Percentiles rank a stretch among this genome's conserved stretches.
These are phyloP conservation scores for Drosophila bocki DNA, from an alignment of 1,140 invertebrate species.

Conservation along the genomic window DNA sequence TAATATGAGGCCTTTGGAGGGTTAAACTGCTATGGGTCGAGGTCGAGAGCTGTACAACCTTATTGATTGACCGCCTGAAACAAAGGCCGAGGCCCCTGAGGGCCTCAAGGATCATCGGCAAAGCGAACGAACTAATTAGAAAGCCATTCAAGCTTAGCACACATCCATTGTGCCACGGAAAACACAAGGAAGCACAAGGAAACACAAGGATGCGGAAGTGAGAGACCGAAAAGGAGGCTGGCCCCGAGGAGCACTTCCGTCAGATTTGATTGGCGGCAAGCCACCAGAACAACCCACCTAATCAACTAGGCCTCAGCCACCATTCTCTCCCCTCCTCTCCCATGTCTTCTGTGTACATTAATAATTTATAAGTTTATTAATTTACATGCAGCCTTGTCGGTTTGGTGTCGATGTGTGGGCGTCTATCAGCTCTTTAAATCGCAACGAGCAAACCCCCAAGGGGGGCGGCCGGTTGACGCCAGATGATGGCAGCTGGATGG, in stretches of 20 bases:
- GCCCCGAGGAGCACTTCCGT: slow-evolving; percentile 34
- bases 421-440: slow-evolving; percentile 39
- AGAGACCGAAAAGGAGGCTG: slow-evolving; percentile 4
- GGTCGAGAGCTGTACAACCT: slow-evolving; percentile 44
- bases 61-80: slow-evolving; percentile 72
- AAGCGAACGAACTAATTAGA: slow-evolving; percentile 74
- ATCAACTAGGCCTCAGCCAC: slow-evolving; percentile 6
- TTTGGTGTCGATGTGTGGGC: slow-evolving; percentile 32
- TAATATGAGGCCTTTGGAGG: slow-evolving; percentile 20
- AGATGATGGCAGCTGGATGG: slow-evolving; percentile 25
- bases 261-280: slow-evolving; percentile 38
- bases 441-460: slow-evolving; percentile 25
- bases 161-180: slow-evolving; percentile 43
- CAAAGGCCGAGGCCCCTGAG: slow-evolving; percentile 55
- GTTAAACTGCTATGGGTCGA: slow-evolving; percentile 45
- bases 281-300: slow-evolving; percentile 30
- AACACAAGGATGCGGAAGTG: slow-evolving; percentile 7
- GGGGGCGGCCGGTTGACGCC: background rate
- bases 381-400: slow-evolving; percentile 54
- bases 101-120: slow-evolving; percentile 71
- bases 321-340: too few relatives aligned
- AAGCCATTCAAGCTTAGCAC: slow-evolving; percentile 67
- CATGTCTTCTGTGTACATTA: slow-evolving; percentile 49
- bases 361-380: slow-evolving; percentile 81
- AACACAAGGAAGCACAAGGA: slow-evolving; percentile 21